Base-by-base conservation (phyloP, 2,888 invertebrate genomes). In the Vannuccia rotundouncinata region DNA sequence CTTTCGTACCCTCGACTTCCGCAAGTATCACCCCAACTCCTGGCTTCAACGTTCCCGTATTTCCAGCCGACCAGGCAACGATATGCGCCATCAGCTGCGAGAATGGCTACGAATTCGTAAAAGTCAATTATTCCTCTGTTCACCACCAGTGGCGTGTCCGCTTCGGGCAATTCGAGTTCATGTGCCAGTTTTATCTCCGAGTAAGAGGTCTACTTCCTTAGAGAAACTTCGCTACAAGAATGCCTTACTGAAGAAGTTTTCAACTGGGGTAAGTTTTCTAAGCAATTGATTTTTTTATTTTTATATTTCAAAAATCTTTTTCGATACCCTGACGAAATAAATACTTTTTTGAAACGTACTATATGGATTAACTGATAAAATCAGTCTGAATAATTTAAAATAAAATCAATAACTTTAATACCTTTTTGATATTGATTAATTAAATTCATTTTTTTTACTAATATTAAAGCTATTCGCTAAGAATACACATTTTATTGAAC, bases 151-250 rank as follows among this genome's bases (percentile, higher is more conserved):
- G 5, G 10, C 66, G 22, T 66, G 10, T 13, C 66, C 66, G 10
- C 66, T 22, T 5, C 66, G 66, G 22, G 66, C 66, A 5, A 66
- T 66, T 66, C 66, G 66, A 27, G 66, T 66, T 2, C 66, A 66
- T 22, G 66, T 66, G 2, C 66, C 66, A 2, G 66, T 66, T 17
- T 27, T 66, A 22, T n/a, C 10, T 2, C 66, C 66, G 22, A n/a
- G 66, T 27, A 66, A 66, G 66, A 17, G 22, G 5, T 2, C 66
- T 5, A 27, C 22, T 22, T 17, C 17, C 5, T 2, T 5, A 27
- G 66, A 66, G 66, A 66, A 66, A 22, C 66, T 66, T 2, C 66
- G 25, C 66, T 66, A 66, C 25, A 66, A 66, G 66, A 66, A 66
- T 66, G 66, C 66, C 22, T 27, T 66, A 2, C 66, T 66, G 5